Evolutionary conservation across 1,140 invertebrate genomes (phyloP), one percentile per base, ranked within the genome.

Genomic region (Epicauta chinensis): DNA sequence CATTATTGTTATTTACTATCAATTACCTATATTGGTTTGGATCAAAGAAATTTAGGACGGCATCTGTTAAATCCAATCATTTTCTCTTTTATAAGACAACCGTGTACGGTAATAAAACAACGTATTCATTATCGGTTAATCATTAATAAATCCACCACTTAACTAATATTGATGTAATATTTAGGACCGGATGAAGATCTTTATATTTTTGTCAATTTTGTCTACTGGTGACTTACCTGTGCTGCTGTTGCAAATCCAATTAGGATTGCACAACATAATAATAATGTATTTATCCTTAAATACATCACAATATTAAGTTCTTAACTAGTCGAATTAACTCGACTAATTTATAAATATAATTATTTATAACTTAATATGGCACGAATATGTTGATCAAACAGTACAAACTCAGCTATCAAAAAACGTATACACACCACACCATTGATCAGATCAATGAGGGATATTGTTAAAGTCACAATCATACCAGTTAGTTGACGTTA

Each of bases 231-330:
- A 51, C 49, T 64, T 60, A 65, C 63, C 59, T 65, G 61, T 51
- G 57, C 55, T 37, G 56, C 57, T 53, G 59, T 55, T 35, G 63
- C 61, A 43, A 65, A 62, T 47, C 59, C 61, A 34, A 59, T 23
- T 12, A 66, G 55, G 58, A 66, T 60, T 63, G 62, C 62, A 60
- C 62, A 64, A 56, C 55, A 62, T 59, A 64, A 51, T 59, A 64
- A 51, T 45, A 64, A 13, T 11, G 59, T 51, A 12, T 60, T 61
- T 66, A 66, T 66, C 64, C 64, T 66, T 56, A 64, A 64, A 66
- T 66, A 54, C 64, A 66, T 66, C 58, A 64, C 64, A 56, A 63
- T 57, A 48, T 51, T 53, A 48, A 61, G 52, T 61, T 61, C 51
- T 53, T 49, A n/a, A 41, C 57, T 53, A 60, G 51, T 61, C 56